phyloP scores from a whole-genome alignment of 2,888 invertebrate genomes.

The Brachypalpus laphriformis region DNA sequence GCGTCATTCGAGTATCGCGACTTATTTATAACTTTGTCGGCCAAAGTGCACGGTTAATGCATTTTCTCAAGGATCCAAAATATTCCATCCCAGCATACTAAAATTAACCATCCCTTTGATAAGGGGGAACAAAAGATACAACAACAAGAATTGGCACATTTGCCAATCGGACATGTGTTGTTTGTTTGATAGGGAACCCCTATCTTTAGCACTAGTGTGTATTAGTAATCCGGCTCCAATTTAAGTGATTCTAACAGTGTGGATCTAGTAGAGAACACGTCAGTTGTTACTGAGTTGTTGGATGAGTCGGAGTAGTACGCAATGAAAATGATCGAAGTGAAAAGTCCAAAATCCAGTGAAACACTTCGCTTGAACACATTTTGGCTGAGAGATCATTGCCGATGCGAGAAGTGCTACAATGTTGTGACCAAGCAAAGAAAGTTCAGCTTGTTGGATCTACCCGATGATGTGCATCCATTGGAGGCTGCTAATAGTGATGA shows the following conservation, averaged over 20 bases:
- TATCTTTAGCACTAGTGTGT: slow-evolving; percentile 8
- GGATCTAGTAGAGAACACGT: background rate
- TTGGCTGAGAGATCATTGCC: slow-evolving; percentile 83
- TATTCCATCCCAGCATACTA: background rate
- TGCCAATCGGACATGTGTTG: slow-evolving; percentile 13
- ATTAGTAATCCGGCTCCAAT: slow-evolving; percentile 9
- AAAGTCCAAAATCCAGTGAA: slow-evolving; percentile 25
- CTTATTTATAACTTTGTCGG: background rate
- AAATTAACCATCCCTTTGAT: background rate
- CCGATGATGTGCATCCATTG: slow-evolving; percentile 82
- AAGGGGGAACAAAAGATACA: background rate
- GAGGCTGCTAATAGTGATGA: slow-evolving; percentile 79
- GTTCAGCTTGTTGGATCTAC: slow-evolving; percentile 84
- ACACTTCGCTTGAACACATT: slow-evolving; percentile 69
- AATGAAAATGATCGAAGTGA: slow-evolving; percentile 50
- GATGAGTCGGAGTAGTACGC: background rate
- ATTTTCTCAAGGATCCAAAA: background rate
- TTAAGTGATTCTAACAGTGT: background rate
- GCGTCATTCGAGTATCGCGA: background rate
- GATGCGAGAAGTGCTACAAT: slow-evolving; percentile 86
- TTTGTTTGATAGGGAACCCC: slow-evolving; percentile 27
- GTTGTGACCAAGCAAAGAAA: slow-evolving; percentile 85
- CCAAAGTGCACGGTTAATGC: background rate
- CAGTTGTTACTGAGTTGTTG: slow-evolving; percentile 37
- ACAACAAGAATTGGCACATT: background rate